phyloP scores from a whole-genome alignment of 2,888 invertebrate species.

The Lithosia quadra region DNA sequence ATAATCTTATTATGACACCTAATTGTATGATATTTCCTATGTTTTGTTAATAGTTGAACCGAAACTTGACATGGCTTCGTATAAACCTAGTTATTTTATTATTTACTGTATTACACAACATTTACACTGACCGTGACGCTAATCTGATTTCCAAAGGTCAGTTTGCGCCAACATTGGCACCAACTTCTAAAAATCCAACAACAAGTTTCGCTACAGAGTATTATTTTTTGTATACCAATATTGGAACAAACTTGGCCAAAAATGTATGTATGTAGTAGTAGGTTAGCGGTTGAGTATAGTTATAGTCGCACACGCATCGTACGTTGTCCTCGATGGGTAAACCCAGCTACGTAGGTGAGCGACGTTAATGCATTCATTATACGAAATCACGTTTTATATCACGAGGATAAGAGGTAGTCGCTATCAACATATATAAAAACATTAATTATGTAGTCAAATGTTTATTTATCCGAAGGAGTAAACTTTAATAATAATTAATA shows the following conservation, averaged over 20 bases:
- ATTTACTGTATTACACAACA: slow-evolving; percentile 13
- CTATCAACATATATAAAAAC: not conserved
- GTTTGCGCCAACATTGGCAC: slow-evolving; percentile 27
- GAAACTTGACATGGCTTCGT: too few relatives aligned
- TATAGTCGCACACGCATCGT: slow-evolving; percentile 27
- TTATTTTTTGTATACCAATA: slow-evolving; percentile 6
- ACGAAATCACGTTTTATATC: slow-evolving; percentile 44
- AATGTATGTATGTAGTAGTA: not conserved
- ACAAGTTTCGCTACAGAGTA: not conserved
- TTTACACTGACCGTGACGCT: slow-evolving; percentile 33
- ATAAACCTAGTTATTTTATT: not conserved
- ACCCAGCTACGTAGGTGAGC: slow-evolving; percentile 39
- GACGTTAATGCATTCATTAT: slow-evolving; percentile 45
- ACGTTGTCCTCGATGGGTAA: slow-evolving; percentile 51
- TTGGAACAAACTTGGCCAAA: slow-evolving; percentile 3
- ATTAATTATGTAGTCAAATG: not conserved
- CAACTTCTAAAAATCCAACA: slow-evolving; percentile 8
- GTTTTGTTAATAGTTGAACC: too few relatives aligned
- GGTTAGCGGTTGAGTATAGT: slow-evolving; percentile 1
- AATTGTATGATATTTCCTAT: too few relatives aligned
- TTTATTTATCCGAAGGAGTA: not conserved
- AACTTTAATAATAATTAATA: too few relatives aligned
- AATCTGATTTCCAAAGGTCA: slow-evolving; percentile 22
- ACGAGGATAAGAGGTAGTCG: slow-evolving; percentile 23
- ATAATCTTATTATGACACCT: too few relatives aligned